Evolutionary conservation across 2,113 vertebrate genomes (phyloP).

Genomic region (Corythornis madagascariensis): DNA sequence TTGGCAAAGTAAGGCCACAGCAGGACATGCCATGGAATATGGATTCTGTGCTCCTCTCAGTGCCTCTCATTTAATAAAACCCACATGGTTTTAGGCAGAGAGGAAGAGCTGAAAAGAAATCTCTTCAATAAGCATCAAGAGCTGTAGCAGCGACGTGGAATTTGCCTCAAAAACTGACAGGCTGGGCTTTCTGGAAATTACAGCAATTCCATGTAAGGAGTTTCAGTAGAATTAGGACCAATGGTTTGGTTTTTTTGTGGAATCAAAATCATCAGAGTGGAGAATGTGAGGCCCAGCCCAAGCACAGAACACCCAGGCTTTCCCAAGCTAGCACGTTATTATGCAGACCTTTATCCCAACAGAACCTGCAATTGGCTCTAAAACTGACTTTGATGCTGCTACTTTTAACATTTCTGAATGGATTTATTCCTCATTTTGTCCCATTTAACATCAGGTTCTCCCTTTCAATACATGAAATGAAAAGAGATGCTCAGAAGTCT

Average conservation of each 20-base stretch:
- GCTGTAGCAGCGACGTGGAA: neutral
- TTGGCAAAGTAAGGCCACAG: constrained; percentile 70
- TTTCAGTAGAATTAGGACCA: neutral
- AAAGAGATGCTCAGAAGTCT: neutral
- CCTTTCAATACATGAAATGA: neutral
- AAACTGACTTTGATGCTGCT: neutral
- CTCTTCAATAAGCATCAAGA: neutral
- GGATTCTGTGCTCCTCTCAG: constrained; percentile 26
- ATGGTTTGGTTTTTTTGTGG: neutral
- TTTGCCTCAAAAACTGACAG: neutral
- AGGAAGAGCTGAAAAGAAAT: constrained; percentile 28
- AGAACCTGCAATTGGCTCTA: neutral
- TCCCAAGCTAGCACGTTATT: neutral
- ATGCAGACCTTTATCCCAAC: neutral
- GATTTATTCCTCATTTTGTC: neutral
- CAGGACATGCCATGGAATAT: constrained; percentile 49
- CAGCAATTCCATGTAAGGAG: neutral
- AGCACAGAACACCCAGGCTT: neutral
- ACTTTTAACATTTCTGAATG: neutral
- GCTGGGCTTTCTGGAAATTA: neutral
- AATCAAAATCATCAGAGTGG: neutral
- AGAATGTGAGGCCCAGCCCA: neutral
- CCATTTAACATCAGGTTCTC: neutral
- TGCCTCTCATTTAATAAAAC: constrained; percentile 40
- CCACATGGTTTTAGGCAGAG: constrained; percentile 19